Percentiles rank a stretch among this genome's conserved stretches.
phyloP scores from a whole-genome alignment of 2,113 vertebrate species.

The Chaetura pelagica region DNA sequence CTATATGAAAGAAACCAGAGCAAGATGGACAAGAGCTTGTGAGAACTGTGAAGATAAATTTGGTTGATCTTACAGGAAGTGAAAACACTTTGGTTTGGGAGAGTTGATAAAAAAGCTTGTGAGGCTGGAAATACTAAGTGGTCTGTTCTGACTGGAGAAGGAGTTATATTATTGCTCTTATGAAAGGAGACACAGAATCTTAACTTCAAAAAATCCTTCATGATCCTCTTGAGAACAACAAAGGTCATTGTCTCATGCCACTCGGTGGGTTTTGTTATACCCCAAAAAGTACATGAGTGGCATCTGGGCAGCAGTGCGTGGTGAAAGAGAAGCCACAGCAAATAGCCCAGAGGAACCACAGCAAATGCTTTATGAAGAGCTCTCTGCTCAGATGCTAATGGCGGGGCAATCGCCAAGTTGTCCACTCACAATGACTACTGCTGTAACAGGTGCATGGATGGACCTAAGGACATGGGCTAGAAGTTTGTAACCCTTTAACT shows the following conservation, averaged over 20 bases:
- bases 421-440: no score
- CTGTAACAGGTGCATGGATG: no score
- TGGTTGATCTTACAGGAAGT: constrained; percentile 88
- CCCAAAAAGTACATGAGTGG: no score
- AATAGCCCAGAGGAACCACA: no score
- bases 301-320: no score
- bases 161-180: constrained; percentile 88
- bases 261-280: no score
- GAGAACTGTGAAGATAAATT: constrained; percentile 88
- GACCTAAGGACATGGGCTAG: no score
- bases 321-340: no score
- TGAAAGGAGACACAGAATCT: constrained; percentile 89
- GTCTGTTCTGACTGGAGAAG: constrained; percentile 84
- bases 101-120: constrained; percentile 85
- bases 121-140: constrained; percentile 93
- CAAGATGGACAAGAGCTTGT: constrained; percentile 87
- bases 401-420: no score
- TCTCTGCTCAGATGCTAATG: no score
- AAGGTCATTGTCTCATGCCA: constrained; percentile 29
- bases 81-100: constrained; percentile 86
- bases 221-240: constrained; percentile 85
- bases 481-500: no score
- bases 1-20: constrained; percentile 85
- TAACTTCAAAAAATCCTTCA: constrained; percentile 90
- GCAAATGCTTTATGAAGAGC: no score